A percentile compares a stretch with the other conserved stretches of the same genome.
Evolutionary conservation across 2,113 vertebrate species (phyloP).

Genomic region (Craseonycteris thonglongyai): DNA sequence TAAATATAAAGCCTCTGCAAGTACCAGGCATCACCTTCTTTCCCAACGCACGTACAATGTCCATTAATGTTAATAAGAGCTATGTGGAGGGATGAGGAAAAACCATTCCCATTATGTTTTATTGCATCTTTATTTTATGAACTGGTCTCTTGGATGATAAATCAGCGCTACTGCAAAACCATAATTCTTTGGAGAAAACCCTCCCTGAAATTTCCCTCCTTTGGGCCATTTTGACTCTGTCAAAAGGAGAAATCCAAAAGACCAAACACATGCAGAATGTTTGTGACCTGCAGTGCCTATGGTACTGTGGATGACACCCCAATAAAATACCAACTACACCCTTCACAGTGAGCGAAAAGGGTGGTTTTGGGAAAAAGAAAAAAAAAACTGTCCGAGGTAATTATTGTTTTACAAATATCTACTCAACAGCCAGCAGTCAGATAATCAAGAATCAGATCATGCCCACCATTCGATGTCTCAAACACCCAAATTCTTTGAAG

Average conservation of each 20-base stretch:
- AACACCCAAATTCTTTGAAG: not conserved
- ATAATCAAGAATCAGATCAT: not conserved
- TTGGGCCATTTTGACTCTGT: constrained; percentile 8
- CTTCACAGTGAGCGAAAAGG: not conserved
- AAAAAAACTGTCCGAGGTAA: not conserved
- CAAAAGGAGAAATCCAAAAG: constrained; percentile 18
- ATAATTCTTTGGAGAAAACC: constrained; percentile 57
- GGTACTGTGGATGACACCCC: not conserved
- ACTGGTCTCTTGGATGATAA: constrained; percentile 60
- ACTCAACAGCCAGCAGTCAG: not conserved
- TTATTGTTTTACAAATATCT: not conserved
- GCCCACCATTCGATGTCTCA: not conserved
- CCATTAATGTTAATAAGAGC: constrained; percentile 54
- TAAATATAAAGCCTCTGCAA: constrained; percentile 49
- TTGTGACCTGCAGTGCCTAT: not conserved
- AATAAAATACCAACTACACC: not conserved
- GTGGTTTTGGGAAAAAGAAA: not conserved
- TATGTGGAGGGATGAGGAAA: not conserved
- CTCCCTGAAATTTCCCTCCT: constrained; percentile 29
- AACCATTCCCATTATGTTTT: constrained; percentile 50
- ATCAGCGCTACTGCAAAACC: constrained; percentile 45
- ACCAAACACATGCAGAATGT: not conserved
- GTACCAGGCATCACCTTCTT: not conserved
- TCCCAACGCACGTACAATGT: constrained; percentile 24
- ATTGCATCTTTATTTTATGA: constrained; percentile 67